A percentile compares a stretch with the other conserved stretches of the same genome.
phyloP scores from a whole-genome alignment of 2,113 vertebrate species.

The Axis porcinus region DNA sequence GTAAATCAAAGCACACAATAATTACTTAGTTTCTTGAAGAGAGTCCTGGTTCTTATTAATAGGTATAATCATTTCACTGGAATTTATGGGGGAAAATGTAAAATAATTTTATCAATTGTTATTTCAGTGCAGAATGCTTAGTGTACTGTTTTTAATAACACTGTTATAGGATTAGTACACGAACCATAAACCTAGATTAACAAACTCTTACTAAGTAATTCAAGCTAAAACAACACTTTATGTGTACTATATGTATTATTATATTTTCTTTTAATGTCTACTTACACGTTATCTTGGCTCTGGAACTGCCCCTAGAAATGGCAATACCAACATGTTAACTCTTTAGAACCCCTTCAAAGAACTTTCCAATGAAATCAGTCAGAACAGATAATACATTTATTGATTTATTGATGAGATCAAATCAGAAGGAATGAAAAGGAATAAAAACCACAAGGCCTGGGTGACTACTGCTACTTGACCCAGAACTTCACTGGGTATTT shows the following conservation, averaged over 20 bases:
- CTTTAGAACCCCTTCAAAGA: neutral
- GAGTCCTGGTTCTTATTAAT: constrained; percentile 53
- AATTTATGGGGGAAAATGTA: constrained; percentile 43
- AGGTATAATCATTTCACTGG: constrained; percentile 49
- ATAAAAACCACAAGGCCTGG: neutral
- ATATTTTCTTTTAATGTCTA: neutral
- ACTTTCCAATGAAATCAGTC: constrained; percentile 26
- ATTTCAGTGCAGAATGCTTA: constrained; percentile 41
- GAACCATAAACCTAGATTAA: constrained; percentile 38
- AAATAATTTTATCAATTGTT: constrained; percentile 30
- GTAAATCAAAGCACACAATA: constrained; percentile 2
- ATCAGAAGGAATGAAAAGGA: neutral
- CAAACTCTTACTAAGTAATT: constrained; percentile 43
- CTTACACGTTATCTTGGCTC: neutral
- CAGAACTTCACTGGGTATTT: neutral
- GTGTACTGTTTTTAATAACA: constrained; percentile 34
- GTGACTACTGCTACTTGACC: constrained; percentile 21
- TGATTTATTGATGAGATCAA: constrained; percentile 34
- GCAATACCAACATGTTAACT: neutral
- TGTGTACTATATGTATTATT: neutral
- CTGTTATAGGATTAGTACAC: constrained; percentile 5
- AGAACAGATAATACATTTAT: constrained; percentile 13
- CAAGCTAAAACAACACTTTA: constrained; percentile 31
- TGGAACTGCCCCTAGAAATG: neutral
- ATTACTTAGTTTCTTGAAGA: constrained; percentile 51